Conservation (phyloP, 2,113 vertebrate genomes). For the Odobenus rosmarus region DNA sequence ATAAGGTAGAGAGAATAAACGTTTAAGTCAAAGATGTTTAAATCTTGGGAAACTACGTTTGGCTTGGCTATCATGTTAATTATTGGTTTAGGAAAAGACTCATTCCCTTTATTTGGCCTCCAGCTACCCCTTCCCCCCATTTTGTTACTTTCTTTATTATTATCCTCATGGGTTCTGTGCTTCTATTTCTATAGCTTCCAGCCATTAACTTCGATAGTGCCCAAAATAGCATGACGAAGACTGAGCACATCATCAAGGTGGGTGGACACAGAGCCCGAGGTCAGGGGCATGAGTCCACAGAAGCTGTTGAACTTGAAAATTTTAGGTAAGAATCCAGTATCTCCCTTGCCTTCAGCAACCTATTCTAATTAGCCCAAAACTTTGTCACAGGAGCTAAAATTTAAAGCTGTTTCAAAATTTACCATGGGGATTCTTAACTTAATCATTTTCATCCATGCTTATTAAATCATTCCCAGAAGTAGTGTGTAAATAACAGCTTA, state of each 20-base stretch:
- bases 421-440: background rate
- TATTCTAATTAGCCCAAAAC: background rate
- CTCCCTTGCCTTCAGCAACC: background rate
- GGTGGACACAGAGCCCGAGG: slow-evolving; percentile 71
- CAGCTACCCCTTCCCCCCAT: background rate
- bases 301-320: slow-evolving; percentile 91
- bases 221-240: slow-evolving; percentile 79
- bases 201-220: slow-evolving; percentile 82
- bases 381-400: background rate
- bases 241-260: slow-evolving; percentile 70
- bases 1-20: background rate
- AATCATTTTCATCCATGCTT: background rate
- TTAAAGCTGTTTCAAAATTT: background rate
- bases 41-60: background rate
- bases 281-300: slow-evolving; percentile 83
- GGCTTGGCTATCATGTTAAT: background rate
- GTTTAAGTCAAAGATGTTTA: background rate
- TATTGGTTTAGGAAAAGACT: background rate
- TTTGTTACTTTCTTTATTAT: background rate
- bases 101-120: background rate
- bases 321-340: slow-evolving; percentile 87
- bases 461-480: background rate
- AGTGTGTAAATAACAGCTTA: background rate
- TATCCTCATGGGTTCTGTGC: slow-evolving; percentile 33
- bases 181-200: slow-evolving; percentile 85